Evolutionary conservation across 2,888 invertebrate species (phyloP), one percentile per base, ranked within the genome.

Genomic region (Scelioninae gen. 2): DNA sequence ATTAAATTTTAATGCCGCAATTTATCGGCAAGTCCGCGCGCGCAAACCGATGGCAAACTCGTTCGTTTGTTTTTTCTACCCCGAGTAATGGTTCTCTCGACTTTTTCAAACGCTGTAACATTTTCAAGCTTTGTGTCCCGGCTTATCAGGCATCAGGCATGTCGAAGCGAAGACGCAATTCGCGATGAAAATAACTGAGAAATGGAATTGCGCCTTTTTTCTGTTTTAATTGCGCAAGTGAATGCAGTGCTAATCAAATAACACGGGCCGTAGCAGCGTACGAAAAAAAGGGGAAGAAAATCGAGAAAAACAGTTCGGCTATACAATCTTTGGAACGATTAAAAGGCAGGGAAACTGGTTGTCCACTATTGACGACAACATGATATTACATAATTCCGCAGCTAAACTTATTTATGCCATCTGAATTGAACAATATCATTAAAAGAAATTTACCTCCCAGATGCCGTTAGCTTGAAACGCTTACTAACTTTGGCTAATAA

Each of bases 371-470:
- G 67, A 73, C 61, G 67, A 73, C 67, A 67, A 73, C 67, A 67
- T 67, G 67, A 57, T 73, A 73, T 67, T 73, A 73, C 63, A 53
- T 73, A 69, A 68, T 69, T 64, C 64, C 39, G 65, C 55, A 52
- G 48, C 48, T 43, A 60, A 69, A 73, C 73, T 69, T 73, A 73
- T 73, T 73, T 69, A 73, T 69, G 64, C 69, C 69, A 63, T 63
- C 67, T 58, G 63, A 73, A 73, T 63, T 63, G 68, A 73, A 73
- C 67, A 63, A 68, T 73, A 73, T 63, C 73, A 73, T 68, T 73
- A 73, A 73, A 63, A 46, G 73, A 68, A n/a, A 73, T 73, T 73
- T 73, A 64, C 68, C 68, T 73, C 68, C 31, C 68, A 69, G 68
- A 69, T 69, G 63, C 46, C 35, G 67, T 73, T 63, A 61, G 45